These are phyloP conservation scores for Sceloporus undulatus DNA, from an alignment of 2,113 vertebrate genomes.

Conservation along the genomic window DNA sequence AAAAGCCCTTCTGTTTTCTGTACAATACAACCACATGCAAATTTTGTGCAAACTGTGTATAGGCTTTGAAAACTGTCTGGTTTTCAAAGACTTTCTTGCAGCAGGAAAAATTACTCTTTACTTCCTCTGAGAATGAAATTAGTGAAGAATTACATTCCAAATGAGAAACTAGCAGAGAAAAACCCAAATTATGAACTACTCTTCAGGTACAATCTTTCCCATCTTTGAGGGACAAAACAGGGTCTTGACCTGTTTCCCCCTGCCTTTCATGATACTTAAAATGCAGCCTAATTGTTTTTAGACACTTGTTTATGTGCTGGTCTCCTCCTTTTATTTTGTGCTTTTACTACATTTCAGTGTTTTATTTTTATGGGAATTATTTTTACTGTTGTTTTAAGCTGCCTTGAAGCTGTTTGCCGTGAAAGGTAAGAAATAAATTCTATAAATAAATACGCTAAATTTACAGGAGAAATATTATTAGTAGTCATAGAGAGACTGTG, in stretches of 20 bases:
- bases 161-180: no score
- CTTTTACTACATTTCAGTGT: background rate
- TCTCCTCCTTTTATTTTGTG: background rate
- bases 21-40: no score
- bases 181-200: background rate
- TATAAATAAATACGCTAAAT: constrained; percentile 1
- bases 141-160: no score
- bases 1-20: no score
- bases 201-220: no score
- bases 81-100: no score
- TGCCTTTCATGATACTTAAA: background rate
- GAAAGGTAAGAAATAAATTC: background rate
- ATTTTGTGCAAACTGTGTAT: no score
- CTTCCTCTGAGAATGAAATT: no score
- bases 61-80: no score
- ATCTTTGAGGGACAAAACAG: background rate
- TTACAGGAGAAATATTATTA: background rate
- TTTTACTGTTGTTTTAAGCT: background rate
- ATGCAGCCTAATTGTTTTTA: background rate
- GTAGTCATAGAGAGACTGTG: background rate
- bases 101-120: no score
- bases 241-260: background rate
- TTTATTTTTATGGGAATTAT: background rate
- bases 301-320: background rate
- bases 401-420: background rate